Evolutionary conservation across 2,797 vertebrate genomes (phyloP).

Genomic region (Sibirionetta formosa): DNA sequence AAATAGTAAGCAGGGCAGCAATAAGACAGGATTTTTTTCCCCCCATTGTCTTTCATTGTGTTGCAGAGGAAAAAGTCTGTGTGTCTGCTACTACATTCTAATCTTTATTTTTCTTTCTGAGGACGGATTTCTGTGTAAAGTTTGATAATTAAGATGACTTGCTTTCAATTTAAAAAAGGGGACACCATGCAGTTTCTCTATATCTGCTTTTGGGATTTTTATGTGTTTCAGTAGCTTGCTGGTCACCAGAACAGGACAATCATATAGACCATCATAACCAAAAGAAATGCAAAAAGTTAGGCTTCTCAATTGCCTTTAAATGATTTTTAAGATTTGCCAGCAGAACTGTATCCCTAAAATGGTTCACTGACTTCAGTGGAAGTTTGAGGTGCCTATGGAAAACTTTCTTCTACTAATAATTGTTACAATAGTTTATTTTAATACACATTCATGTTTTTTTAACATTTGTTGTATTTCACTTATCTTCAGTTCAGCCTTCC

Average conservation of each 20-base stretch:
- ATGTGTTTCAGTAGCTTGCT: rapidly evolving
- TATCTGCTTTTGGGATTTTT: background rate
- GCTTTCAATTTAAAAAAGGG: rapidly evolving
- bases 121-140: background rate
- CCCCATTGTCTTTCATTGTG: background rate
- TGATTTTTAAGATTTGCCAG: background rate
- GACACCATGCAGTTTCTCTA: background rate
- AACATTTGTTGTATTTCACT: background rate
- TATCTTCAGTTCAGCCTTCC: slow-evolving; percentile 9
- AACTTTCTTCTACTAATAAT: background rate
- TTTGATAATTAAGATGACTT: background rate
- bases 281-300: background rate
- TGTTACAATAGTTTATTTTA: background rate
- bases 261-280: background rate
- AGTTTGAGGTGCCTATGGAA: background rate
- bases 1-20: background rate
- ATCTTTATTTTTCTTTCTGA: background rate
- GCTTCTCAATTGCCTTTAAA: background rate
- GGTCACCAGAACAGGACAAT: background rate
- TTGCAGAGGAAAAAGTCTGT: background rate
- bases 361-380: background rate
- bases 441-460: background rate
- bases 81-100: background rate
- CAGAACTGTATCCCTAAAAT: background rate
- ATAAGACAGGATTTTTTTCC: background rate